Evolutionary conservation across 2,888 invertebrate species (phyloP), one percentile per base, ranked within the genome.

Genomic region (Noctua janthina): DNA sequence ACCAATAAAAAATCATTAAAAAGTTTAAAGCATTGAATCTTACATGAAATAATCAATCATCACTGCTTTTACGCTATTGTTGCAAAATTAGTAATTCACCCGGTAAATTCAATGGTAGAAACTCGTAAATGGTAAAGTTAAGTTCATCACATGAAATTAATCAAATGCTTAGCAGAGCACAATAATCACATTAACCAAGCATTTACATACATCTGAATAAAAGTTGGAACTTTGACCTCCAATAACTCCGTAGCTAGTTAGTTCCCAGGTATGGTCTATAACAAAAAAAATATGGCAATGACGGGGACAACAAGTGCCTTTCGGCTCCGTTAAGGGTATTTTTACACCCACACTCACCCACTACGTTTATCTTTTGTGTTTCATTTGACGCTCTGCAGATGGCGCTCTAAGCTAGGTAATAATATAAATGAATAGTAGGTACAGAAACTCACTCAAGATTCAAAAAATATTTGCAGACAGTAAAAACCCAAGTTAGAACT

Each of bases 321-420:
- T 54, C 54, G 20, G 54, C 54, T 54, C 10, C 10, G 3, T 2
- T 54, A 23, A 6, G 54, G 54, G 8, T 54, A 54, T 54, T 54
- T 54, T 54, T 54, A 54, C 39, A 39, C 39, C 39, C 39, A 39
- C 39, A 39, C 4, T 39, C 20, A 54, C 20, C 20, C 20, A 7
- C 5, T 20, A 54, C n/a, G 7, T 46, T n/a, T 46, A n/a, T 46
- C 15, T 17, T 29, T 15, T 13, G 11, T 43, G 17, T 29, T 80
- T 46, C 15, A 67, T 51, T 67, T 49, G 15, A 23, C 13, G 39
- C 6, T 56, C 13, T 43, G 70, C 56, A 81, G 81, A 81, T 84
- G 70, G 84, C 81, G 84, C 43, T 84, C n/a, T 54, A 2, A 35
- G 13, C 29, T n/a, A 20, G 39, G 77, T 66, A 66, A 66, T 62